These are phyloP conservation scores for Ashinkailepas kermadecensis DNA, from an alignment of 2,888 invertebrate genomes.

Conservation along the genomic window DNA sequence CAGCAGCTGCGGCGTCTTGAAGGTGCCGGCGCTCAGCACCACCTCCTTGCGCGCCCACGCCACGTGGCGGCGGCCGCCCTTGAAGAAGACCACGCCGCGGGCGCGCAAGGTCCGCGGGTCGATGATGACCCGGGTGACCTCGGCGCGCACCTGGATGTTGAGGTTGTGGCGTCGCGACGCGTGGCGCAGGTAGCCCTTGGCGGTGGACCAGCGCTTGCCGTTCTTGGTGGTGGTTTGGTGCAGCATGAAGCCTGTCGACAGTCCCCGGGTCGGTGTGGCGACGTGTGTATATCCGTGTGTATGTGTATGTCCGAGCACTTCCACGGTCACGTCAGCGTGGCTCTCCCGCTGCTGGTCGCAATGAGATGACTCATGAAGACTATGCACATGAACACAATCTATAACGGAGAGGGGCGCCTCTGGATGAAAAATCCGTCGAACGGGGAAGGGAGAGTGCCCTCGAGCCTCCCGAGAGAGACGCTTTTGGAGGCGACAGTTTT, in stretches of 20 bases:
- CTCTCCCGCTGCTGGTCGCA: no score
- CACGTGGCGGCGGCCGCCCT: conserved; percentile 37
- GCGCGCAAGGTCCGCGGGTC: conserved; percentile 46
- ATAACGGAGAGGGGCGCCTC: no score
- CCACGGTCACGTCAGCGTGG: no score
- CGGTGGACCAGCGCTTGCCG: conserved; percentile 35
- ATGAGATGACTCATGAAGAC: no score
- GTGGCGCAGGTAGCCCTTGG: conserved; percentile 47
- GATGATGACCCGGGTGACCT: conserved; percentile 52
- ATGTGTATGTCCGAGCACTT: no score
- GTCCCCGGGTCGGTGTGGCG: no score
- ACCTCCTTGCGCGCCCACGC: conserved; percentile 50
- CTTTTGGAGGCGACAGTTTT: no score
- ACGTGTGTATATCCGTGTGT: no score
- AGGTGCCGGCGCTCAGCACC: conserved; percentile 41
- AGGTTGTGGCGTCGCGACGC: conserved; percentile 50
- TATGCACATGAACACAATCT: no score
- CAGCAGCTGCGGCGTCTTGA: conserved; percentile 38
- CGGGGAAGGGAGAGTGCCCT: no score
- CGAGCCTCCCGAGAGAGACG: no score
- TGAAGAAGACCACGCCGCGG: conserved; percentile 32
- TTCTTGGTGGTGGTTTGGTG: conserved; percentile 32
- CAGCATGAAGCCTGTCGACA: background rate
- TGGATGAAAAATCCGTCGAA: no score
- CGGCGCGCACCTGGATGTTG: conserved; percentile 49